Evolutionary conservation across 2,113 vertebrate species (phyloP).

Genomic region (Dissostichus mawsoni): DNA sequence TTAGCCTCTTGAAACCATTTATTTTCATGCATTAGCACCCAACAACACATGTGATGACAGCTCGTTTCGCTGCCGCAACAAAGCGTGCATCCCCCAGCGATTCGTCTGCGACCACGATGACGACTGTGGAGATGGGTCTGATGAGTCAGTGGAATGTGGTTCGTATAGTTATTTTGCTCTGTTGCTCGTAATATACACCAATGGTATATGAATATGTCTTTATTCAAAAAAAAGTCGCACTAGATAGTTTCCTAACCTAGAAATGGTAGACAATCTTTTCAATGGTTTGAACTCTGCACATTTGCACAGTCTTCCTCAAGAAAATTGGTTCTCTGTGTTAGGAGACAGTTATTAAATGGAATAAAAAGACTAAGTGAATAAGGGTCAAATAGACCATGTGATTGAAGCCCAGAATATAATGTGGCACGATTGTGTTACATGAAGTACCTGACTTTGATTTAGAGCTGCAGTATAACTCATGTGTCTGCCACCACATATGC

Average conservation of each 20-base stretch:
- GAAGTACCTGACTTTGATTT: too few species aligned
- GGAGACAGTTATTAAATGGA: neutral
- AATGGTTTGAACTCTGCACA: neutral
- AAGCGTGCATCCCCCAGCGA: constrained; percentile 92
- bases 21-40: constrained; percentile 85
- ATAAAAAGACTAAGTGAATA: neutral
- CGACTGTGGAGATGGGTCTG: constrained; percentile 96
- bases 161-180: constrained; percentile 74
- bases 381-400: neutral
- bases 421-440: too few species aligned
- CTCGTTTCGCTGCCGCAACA: constrained; percentile 93
- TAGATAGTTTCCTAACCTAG: neutral
- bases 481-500: too few species aligned
- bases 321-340: neutral
- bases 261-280: neutral
- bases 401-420: neutral
- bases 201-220: neutral
- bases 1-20: constrained; percentile 3
- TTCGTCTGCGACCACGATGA: constrained; percentile 97
- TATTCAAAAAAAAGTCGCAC: constrained; percentile 8
- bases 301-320: neutral
- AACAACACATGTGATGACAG: constrained; percentile 97
- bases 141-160: constrained; percentile 95
- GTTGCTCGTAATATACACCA: constrained; percentile 4
- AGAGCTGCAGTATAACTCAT: too few species aligned